These are phyloP conservation scores for Drosophila helvetica DNA, from an alignment of 2,888 invertebrate species.

Conservation along the genomic window DNA sequence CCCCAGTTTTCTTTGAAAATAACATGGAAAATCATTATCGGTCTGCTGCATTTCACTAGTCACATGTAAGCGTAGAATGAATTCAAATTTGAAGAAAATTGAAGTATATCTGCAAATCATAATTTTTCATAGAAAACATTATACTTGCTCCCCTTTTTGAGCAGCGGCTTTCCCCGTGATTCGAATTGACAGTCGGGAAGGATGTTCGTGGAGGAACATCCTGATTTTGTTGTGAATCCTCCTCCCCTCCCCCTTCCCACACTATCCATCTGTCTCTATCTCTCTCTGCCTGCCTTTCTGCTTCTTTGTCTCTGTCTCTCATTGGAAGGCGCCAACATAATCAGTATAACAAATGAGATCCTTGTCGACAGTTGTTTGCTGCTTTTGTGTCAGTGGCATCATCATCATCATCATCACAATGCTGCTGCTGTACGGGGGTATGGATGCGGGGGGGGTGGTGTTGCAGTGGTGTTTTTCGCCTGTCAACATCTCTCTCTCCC, in stretches of 20 bases:
- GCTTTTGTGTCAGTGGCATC: slow-evolving; percentile 79
- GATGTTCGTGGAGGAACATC: neutral
- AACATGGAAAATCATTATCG: too few species aligned
- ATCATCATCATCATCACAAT: slow-evolving; percentile 58
- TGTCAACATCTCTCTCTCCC: slow-evolving; percentile 58
- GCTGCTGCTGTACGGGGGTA: slow-evolving; percentile 9
- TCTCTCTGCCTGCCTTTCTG: neutral
- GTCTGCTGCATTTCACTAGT: too few species aligned
- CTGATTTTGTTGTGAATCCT: slow-evolving; percentile 33
- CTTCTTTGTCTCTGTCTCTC: slow-evolving; percentile 35
- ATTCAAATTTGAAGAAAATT: too few species aligned
- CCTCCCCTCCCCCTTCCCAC: neutral
- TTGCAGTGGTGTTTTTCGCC: slow-evolving; percentile 12
- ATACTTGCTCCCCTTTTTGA: neutral
- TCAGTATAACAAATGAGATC: slow-evolving; percentile 83
- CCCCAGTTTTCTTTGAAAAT: too few species aligned
- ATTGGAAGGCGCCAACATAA: slow-evolving; percentile 79
- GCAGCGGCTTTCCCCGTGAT: neutral
- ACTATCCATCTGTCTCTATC: neutral
- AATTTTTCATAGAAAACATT: neutral
- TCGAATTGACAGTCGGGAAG: neutral
- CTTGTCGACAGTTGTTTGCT: slow-evolving; percentile 82
- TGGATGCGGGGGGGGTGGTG: slow-evolving; percentile 1
- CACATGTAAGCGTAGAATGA: too few species aligned
- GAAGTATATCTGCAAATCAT: neutral